Evolutionary conservation across 2,888 invertebrate genomes (phyloP).

Genomic region (Azorinus chamasolen): DNA sequence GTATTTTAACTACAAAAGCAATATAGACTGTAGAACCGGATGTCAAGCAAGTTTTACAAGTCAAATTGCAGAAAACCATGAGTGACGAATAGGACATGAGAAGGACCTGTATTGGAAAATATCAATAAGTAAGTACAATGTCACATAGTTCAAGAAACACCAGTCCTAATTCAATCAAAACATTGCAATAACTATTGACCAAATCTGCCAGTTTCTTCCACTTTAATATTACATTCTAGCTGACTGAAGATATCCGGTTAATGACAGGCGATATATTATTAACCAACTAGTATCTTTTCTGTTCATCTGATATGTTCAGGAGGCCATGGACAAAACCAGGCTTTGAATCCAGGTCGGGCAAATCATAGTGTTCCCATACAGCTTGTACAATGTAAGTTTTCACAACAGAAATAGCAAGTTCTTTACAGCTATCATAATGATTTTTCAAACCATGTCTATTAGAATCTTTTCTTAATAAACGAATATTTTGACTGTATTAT

Average conservation of each 20-base stretch:
- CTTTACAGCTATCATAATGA: constrained; percentile 22
- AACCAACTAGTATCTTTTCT: constrained; percentile 4
- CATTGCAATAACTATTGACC: constrained; percentile 10
- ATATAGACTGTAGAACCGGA: too few relatives aligned
- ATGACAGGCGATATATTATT: constrained; percentile 4
- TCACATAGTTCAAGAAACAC: constrained; percentile 17
- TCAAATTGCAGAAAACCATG: too few relatives aligned
- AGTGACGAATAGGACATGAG: too few relatives aligned
- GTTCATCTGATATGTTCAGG: constrained; percentile 5
- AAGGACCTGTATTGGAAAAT: too few relatives aligned
- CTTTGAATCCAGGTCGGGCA: not conserved
- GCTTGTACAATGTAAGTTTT: constrained; percentile 18
- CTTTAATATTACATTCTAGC: constrained; percentile 11
- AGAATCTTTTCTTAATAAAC: constrained; percentile 12
- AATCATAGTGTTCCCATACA: not conserved
- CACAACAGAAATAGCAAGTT: constrained; percentile 11
- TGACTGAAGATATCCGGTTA: not conserved
- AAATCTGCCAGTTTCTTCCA: too few relatives aligned
- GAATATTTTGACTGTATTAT: constrained; percentile 9
- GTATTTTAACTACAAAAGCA: too few relatives aligned
- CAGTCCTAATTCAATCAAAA: constrained; percentile 12
- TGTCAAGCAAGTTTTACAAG: too few relatives aligned
- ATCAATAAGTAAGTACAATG: constrained; percentile 2
- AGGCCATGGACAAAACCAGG: constrained; percentile 5
- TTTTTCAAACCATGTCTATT: constrained; percentile 20